Percentiles rank a stretch among this genome's conserved stretches.
Evolutionary conservation across 2,888 invertebrate species (phyloP).

Genomic region (Petrolisthes cinctipes): DNA sequence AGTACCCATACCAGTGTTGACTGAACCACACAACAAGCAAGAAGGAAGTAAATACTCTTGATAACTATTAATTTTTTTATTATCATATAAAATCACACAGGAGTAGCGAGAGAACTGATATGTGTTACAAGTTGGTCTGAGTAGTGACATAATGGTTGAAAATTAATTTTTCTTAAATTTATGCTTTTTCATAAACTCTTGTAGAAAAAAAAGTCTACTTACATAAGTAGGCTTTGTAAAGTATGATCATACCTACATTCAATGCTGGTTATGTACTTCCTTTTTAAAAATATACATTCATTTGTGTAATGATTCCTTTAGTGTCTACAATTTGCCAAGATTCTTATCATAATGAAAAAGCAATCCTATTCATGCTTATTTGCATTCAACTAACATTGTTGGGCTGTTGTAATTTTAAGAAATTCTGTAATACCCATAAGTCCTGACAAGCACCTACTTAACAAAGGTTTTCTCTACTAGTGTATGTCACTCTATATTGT

Average conservation of each 20-base stretch:
- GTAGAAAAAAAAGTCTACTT: constrained; percentile 6
- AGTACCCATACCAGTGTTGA: too few species aligned
- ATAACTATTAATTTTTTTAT: constrained; percentile 57
- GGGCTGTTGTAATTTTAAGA: not conserved
- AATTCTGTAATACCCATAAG: not conserved
- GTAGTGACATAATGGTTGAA: constrained; percentile 52
- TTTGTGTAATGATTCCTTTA: not conserved
- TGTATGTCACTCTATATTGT: constrained; percentile 49
- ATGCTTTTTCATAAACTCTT: not conserved
- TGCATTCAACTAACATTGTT: not conserved
- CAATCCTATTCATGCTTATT: not conserved
- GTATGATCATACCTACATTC: not conserved
- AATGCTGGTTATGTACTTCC: not conserved
- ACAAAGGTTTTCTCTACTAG: constrained; percentile 36
- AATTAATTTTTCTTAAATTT: not conserved
- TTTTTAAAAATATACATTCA: constrained; percentile 13
- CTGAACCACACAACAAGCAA: too few species aligned
- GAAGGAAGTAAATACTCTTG: constrained; percentile 28
- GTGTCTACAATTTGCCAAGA: not conserved
- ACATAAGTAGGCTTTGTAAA: not conserved
- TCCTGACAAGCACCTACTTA: constrained; percentile 20
- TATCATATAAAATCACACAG: constrained; percentile 62
- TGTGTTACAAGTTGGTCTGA: constrained; percentile 61
- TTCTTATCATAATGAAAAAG: not conserved
- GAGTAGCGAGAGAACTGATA: constrained; percentile 62